Conservation (phyloP, 92 coral and sea anemone species). For the Phenganax marumi region DNA sequence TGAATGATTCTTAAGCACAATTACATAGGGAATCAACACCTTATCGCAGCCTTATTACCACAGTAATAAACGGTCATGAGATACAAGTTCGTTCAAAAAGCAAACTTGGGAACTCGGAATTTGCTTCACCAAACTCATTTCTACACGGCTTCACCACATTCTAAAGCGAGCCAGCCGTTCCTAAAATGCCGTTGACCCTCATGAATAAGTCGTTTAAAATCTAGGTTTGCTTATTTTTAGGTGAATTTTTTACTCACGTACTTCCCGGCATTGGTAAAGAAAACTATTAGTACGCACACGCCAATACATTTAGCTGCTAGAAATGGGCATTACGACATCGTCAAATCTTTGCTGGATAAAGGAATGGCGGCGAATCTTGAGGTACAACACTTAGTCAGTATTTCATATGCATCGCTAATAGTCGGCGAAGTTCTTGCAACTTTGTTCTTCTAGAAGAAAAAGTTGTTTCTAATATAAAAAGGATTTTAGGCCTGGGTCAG, state of each 20-base stretch:
- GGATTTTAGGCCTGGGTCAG: too few relatives aligned
- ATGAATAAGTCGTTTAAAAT: not conserved
- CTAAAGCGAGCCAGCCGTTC: not conserved
- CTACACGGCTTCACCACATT: too few relatives aligned
- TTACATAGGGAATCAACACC: too few relatives aligned
- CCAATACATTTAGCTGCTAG: constrained; percentile 92
- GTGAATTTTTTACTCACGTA: constrained; percentile 80
- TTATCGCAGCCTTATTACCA: too few relatives aligned
- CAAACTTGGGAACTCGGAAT: too few relatives aligned
- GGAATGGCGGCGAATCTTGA: constrained; percentile 81
- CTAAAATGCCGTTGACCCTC: not conserved
- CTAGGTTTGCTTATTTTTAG: constrained; percentile 40
- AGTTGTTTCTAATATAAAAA: too few relatives aligned
- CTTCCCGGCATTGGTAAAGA: constrained; percentile 77
- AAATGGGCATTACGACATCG: constrained; percentile 90
- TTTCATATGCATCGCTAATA: not conserved
- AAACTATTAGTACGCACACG: constrained; percentile 71
- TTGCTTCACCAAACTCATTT: too few relatives aligned
- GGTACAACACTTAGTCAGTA: constrained; percentile 42
- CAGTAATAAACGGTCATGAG: too few relatives aligned
- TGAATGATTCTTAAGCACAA: too few relatives aligned
- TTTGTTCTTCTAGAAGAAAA: not conserved
- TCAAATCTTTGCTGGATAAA: constrained; percentile 77
- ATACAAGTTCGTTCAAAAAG: too few relatives aligned
- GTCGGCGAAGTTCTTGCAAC: not conserved